Conservation (phyloP, 2,888 invertebrate species). For the Abrostola triplasia region DNA sequence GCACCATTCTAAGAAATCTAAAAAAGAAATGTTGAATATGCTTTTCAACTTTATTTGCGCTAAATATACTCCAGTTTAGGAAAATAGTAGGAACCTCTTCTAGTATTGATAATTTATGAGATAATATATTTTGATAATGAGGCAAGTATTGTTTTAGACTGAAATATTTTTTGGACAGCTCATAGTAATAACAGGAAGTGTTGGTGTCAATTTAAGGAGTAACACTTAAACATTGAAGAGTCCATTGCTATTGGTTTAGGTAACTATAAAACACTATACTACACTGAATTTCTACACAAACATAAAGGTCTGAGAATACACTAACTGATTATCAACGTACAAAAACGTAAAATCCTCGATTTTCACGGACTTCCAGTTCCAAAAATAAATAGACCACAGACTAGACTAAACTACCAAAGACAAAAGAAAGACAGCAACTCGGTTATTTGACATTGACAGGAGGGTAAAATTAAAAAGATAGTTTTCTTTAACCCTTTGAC, state of each 20-base stretch:
- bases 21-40: slow-evolving; percentile 34
- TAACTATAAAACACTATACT: slow-evolving; percentile 9
- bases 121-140: neutral
- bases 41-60: too few relatives aligned
- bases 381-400: slow-evolving; percentile 70
- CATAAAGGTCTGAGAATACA: slow-evolving; percentile 9
- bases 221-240: slow-evolving; percentile 26
- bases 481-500: too few relatives aligned
- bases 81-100: too few relatives aligned
- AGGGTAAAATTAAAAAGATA: neutral
- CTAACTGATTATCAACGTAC: slow-evolving; percentile 56
- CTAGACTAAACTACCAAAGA: slow-evolving; percentile 21
- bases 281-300: slow-evolving; percentile 8
- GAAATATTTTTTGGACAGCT: slow-evolving; percentile 49
- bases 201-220: slow-evolving; percentile 40
- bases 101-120: neutral
- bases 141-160: slow-evolving; percentile 22
- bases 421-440: neutral
- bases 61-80: too few relatives aligned
- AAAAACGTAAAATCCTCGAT: slow-evolving; percentile 56
- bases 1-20: slow-evolving; percentile 72
- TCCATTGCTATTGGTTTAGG: neutral
- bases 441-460: neutral
- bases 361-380: slow-evolving; percentile 70
- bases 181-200: slow-evolving; percentile 62